These are phyloP conservation scores for Proctacanthus coquilletti DNA, from an alignment of 1,140 invertebrate species.

Conservation along the genomic window DNA sequence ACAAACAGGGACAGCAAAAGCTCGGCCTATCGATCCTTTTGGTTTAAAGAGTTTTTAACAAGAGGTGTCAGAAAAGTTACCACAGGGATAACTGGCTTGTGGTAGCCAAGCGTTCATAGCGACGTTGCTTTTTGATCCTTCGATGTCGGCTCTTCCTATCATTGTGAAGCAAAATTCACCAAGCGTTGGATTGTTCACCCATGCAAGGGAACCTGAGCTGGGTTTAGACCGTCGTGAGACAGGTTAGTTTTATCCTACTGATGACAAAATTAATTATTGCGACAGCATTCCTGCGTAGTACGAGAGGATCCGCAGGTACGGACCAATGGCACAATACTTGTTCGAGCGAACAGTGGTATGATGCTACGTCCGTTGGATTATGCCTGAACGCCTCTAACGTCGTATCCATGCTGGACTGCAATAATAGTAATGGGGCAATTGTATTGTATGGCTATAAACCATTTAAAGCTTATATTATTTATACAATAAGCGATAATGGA, in stretches of 20 bases:
- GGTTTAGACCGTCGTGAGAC: slow-evolving; percentile 68
- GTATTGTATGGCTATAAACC: too few species aligned
- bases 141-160: too few species aligned
- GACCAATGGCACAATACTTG: slow-evolving; percentile 50
- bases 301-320: slow-evolving; percentile 69
- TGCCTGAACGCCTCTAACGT: too few species aligned
- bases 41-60: slow-evolving; percentile 55
- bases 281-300: slow-evolving; percentile 48
- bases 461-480: too few species aligned
- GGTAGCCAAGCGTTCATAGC: slow-evolving; percentile 71
- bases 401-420: too few species aligned
- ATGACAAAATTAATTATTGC: slow-evolving; percentile 34
- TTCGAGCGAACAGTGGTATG: too few species aligned
- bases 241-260: slow-evolving; percentile 61
- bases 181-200: slow-evolving; percentile 37
- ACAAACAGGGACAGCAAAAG: slow-evolving; percentile 54
- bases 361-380: too few species aligned
- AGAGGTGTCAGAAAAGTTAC: slow-evolving; percentile 74
- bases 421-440: too few species aligned
- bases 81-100: slow-evolving; percentile 75
- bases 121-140: slow-evolving; percentile 72
- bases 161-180: slow-evolving; percentile 71
- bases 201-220: slow-evolving; percentile 57
- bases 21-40: slow-evolving; percentile 68
- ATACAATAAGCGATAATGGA: too few species aligned